Base-by-base conservation (phyloP, 1,140 invertebrate species). In the Globodera ellingtonae region DNA sequence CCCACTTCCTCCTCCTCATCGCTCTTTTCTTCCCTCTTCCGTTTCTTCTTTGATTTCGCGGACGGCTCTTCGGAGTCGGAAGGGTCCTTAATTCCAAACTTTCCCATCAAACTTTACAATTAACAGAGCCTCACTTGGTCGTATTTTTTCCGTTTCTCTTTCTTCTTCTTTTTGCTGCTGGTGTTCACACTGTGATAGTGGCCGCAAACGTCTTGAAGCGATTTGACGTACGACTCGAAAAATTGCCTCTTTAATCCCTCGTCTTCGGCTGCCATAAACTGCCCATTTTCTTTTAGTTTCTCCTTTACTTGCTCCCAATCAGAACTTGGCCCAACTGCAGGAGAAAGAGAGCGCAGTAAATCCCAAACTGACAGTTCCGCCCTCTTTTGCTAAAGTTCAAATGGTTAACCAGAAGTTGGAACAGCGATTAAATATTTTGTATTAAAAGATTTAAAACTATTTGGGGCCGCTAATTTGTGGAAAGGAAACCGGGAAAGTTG, bases 271-370 rank as follows among this genome's bases (percentile, higher is more conserved):
- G 65, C 71, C n/a, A 66, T 59, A 52, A 48, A 82, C 24, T 75
- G 79, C 44, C 82, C 75, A 15, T 79, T 82, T 70, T 87, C 80
- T 56, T 82, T 84, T 35, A 86, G 82, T 44, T 75, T 70, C 18
- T 78, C 70, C 8, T 72, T 69, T 24, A 83, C 72, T n/a, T 66
- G 50, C 24, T 50, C 44, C 82, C 84, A 87, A 75, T 84, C 84
- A 7, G 84, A 72, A 15, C 75, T 47, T 50, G 82, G 75, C 18
- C 82, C 82, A 6, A 89, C 72, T 15, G 84, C 67, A 10, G 87
- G 86, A 35, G 77, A 59, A 18, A 80, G 18, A 6, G 78, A 70
- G 50, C 77, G 52, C 2, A 83, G 50, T 7, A 71, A 18, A 47
- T 81, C 66, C 46, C 78, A 59, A 21, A 83, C 79, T 2, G 67